Base-by-base conservation (phyloP, 2,888 invertebrate species). In the Drosophila siamana region DNA sequence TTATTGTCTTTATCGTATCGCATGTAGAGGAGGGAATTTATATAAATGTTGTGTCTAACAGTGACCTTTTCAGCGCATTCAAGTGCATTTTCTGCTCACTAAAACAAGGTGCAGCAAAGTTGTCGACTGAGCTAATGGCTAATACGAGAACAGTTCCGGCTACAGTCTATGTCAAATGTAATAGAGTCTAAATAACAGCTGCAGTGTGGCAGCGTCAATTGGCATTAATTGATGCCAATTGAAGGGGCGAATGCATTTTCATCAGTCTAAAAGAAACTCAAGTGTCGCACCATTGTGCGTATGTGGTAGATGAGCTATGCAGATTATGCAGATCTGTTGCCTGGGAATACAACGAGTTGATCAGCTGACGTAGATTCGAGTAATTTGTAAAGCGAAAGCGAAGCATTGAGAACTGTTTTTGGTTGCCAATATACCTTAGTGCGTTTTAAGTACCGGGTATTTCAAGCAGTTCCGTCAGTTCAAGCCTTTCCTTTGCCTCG, bases 281-380 rank as follows among this genome's bases (percentile, higher is more conserved):
- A 60, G 2, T 90, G 90, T 40, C 89, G 72, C 13, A 91, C 78
- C 80, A 55, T 84, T 75, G 13, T 86, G 79, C 8, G 64, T 4
- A 54, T 91, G 88, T 19, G n/a, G n/a, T n/a, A n/a, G n/a, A n/a
- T n/a, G n/a, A n/a, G n/a, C n/a, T 66, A 70, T n/a, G n/a, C n/a
- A 0, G 85, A 82, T 28, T 78, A 19, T 19, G 19, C 19, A 19
- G 67, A n/a, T n/a, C n/a, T n/a, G n/a, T n/a, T n/a, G n/a, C n/a
- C n/a, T n/a, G 0, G 83, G 78, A 69, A 82, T n/a, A 89, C 71
- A 85, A 82, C 2, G 90, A 89, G 56, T 77, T 80, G 15, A 92
- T 85, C 15, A 90, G 66, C 33, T 88, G 83, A 73, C 90, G 85
- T 22, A 91, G 51, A 73, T 91, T 91, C n/a, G 86, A 73, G 55